These are phyloP conservation scores for Pycnomerus fuliginosus DNA, from an alignment of 2,888 invertebrate genomes.

Conservation along the genomic window DNA sequence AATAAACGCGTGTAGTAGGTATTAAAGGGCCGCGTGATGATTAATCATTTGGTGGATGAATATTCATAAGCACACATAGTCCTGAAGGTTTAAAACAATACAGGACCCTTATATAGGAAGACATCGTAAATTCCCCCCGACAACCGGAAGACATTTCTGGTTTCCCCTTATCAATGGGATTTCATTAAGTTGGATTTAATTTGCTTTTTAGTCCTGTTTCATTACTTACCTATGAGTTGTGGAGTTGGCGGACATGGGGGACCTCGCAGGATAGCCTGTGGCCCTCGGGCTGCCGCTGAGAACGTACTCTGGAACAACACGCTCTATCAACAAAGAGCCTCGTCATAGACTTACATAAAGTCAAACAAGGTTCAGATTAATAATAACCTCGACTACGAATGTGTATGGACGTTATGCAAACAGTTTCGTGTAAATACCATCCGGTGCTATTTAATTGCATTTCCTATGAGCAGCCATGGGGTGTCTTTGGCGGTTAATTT, in stretches of 20 bases:
- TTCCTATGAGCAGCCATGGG: conserved; percentile 27
- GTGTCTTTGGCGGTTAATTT: conserved; percentile 42
- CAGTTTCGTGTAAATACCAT: background rate
- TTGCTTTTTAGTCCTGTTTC: too few species aligned
- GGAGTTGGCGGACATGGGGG: conserved; percentile 50
- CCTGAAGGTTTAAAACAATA: too few species aligned
- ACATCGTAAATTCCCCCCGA: conserved; percentile 45
- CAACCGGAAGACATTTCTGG: conserved; percentile 37
- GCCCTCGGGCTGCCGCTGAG: conserved; percentile 57
- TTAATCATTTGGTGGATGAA: conserved; percentile 52
- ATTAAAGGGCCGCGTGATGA: too few species aligned
- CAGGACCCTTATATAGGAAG: too few species aligned
- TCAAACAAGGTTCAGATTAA: conserved; percentile 21
- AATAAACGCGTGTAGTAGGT: too few species aligned
- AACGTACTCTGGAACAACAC: conserved; percentile 56
- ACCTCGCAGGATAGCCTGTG: conserved; percentile 54
- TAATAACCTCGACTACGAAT: conserved; percentile 5
- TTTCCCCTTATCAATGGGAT: conserved; percentile 45
- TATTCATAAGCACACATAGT: conserved; percentile 49
- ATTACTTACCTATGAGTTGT: conserved; percentile 57
- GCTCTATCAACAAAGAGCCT: conserved; percentile 15
- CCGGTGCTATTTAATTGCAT: background rate
- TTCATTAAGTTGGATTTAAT: too few species aligned
- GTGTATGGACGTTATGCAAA: background rate
- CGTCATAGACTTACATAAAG: conserved; percentile 15